Base-by-base conservation (phyloP, 53 echinoderm and acorn worm species). In the Pentamera pediparva region DNA sequence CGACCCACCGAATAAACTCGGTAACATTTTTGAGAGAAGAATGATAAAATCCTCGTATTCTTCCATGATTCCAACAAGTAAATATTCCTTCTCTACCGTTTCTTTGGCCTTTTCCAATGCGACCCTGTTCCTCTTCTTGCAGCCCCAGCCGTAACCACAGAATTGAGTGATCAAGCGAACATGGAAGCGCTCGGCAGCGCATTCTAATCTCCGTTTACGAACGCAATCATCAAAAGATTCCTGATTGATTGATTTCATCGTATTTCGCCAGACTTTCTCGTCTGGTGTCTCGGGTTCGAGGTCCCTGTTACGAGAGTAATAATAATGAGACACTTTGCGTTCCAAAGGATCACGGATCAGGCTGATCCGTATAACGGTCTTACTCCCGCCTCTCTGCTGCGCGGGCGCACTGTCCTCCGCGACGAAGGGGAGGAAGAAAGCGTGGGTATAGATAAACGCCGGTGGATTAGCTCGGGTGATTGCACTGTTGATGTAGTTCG, bases 281-380 rank as follows among this genome's bases (percentile, higher is more conserved):
- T 72, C 73, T 15, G 33, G 33, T 9, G 73, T 72, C 35, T 72
- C 55, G 11, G 53, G 73, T 36, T 70, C 71, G 13, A 52, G 51
- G 52, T 89, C 89, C 1, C 89, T 74, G 52, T 78, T 85, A 25
- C 89, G 48, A 24, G 39, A 73, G 75, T 82, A 89, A 71, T 89
- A 85, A 37, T 89, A 89, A 20, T 78, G 69, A 5, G 89, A 89
- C 10, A 82, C 74, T 40, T 81, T 74, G 32, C 89, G 56, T 1
- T 62, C 59, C 4, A 89, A 30, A 1, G 89, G 89, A 54, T 89
- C 89, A 33, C 89, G 81, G 8, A 89, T 75, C n/a, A 89, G 75
- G 59, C 86, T 89, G 35, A 89, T 85, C 27, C 71, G 71, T 52
- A 52, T 19, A 18, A 70, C n/a, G 5, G 32, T 32, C 27, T 33